Evolutionary conservation across 2,888 invertebrate species (phyloP).

Genomic region (Fragum fragum): DNA sequence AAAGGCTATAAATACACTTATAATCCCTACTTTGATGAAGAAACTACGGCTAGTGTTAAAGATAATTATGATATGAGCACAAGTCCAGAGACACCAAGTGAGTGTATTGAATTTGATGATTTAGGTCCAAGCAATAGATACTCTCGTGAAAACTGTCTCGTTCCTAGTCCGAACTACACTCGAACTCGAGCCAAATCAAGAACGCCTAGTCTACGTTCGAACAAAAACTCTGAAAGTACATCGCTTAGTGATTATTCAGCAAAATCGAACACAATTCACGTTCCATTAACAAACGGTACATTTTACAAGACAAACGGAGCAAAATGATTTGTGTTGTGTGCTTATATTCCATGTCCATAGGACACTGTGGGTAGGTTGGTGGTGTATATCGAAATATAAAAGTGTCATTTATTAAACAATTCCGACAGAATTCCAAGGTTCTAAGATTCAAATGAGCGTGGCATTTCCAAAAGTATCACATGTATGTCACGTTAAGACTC

Average conservation of each 20-base stretch:
- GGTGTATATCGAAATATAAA: too few relatives aligned
- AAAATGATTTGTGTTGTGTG: conserved; percentile 6
- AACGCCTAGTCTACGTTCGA: conserved; percentile 55
- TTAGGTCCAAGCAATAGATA: conserved; percentile 26
- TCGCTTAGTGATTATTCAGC: conserved; percentile 60
- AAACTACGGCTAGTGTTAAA: conserved; percentile 42
- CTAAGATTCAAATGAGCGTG: too few relatives aligned
- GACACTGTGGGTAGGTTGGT: too few relatives aligned
- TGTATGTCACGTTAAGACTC: not conserved
- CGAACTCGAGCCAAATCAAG: conserved; percentile 47
- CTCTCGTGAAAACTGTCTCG: conserved; percentile 34
- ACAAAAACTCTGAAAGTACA: conserved; percentile 60
- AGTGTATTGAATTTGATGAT: conserved; percentile 51
- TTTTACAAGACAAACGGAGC: conserved; percentile 43
- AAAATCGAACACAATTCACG: conserved; percentile 36
- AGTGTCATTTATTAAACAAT: too few relatives aligned
- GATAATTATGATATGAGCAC: conserved; percentile 40
- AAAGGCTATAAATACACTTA: conserved; percentile 63
- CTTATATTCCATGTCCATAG: not conserved
- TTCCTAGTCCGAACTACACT: conserved; percentile 39
- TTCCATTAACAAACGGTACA: conserved; percentile 44
- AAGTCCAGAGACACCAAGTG: conserved; percentile 55
- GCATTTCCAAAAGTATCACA: too few relatives aligned
- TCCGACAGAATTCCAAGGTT: too few relatives aligned
- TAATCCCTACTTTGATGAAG: conserved; percentile 61